Conservation (phyloP, 2,797 vertebrate species). For the Crocidura indochinensis region DNA sequence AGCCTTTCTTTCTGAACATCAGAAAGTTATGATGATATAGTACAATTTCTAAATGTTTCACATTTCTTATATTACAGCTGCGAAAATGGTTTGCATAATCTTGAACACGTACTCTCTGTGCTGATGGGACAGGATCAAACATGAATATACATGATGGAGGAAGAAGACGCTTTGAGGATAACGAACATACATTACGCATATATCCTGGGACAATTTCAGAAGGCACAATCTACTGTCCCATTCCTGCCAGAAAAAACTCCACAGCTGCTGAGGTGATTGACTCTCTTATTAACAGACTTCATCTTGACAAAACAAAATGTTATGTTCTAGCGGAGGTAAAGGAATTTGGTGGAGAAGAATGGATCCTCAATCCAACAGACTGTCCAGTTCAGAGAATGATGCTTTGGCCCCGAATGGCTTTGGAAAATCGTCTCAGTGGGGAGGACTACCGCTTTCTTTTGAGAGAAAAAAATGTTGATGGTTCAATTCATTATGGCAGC, state of each 20-base stretch:
- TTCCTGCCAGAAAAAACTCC: conserved; percentile 96
- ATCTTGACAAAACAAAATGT: conserved; percentile 95
- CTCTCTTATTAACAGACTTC: conserved; percentile 94
- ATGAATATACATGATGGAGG: conserved; percentile 98
- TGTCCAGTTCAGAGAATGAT: conserved; percentile 99
- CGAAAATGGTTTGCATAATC: conserved; percentile 86
- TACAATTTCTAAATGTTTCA: conserved; percentile 67
- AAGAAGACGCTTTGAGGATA: conserved; percentile 98
- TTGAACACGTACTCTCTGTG: conserved; percentile 89
- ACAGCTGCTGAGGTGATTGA: conserved; percentile 99
- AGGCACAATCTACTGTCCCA: conserved; percentile 98
- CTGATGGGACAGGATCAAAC: conserved; percentile 97
- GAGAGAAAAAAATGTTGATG: conserved; percentile 97
- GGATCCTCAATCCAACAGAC: conserved; percentile 98
- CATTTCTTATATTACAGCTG: conserved; percentile 87
- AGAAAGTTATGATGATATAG: conserved; percentile 55
- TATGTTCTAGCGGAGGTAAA: conserved; percentile 99
- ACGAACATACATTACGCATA: conserved; percentile 96
- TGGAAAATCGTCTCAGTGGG: conserved; percentile 95
- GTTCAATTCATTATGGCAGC: conserved; percentile 97
- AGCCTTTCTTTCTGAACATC: conserved; percentile 18
- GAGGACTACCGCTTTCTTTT: conserved; percentile 99
- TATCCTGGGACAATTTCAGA: conserved; percentile 97
- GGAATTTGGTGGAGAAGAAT: conserved; percentile 99
- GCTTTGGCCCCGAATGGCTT: conserved; percentile 97